A percentile compares a stretch with the other conserved stretches of the same genome.
phyloP scores from a whole-genome alignment of 2,888 invertebrate genomes.

The Galerucella calmariensis region DNA sequence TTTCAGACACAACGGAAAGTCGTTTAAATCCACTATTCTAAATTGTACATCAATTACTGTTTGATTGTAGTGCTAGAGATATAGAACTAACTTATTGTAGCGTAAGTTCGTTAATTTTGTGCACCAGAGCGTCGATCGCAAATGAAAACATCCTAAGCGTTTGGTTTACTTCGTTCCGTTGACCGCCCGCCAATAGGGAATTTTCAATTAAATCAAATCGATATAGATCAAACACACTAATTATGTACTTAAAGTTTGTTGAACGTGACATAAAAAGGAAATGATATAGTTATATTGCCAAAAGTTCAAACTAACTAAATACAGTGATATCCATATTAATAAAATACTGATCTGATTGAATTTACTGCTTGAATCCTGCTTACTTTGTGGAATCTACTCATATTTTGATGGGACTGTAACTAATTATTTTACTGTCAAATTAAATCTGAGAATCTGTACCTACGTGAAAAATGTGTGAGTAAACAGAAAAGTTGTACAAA shows the following conservation, averaged over 20 bases:
- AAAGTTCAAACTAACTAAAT: no score
- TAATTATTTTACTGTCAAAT: no score
- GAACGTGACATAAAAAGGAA: not conserved
- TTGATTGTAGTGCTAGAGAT: not conserved
- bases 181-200: not conserved
- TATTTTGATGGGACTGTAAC: no score
- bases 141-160: not conserved
- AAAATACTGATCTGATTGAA: no score
- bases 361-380: no score
- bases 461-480: no score
- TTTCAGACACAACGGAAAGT: no score
- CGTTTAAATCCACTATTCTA: not conserved
- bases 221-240: not conserved
- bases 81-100: not conserved
- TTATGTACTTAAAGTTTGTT: not conserved
- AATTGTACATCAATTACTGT: not conserved
- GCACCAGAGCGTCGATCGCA: not conserved
- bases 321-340: no score
- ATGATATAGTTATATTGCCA: no score
- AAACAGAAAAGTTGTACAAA: no score
- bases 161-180: not conserved
- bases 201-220: not conserved
- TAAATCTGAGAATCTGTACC: no score
- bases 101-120: not conserved
- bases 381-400: no score